These are phyloP conservation scores for Cephalopholis sonnerati DNA, from an alignment of 2,113 vertebrate species.

Conservation along the genomic window DNA sequence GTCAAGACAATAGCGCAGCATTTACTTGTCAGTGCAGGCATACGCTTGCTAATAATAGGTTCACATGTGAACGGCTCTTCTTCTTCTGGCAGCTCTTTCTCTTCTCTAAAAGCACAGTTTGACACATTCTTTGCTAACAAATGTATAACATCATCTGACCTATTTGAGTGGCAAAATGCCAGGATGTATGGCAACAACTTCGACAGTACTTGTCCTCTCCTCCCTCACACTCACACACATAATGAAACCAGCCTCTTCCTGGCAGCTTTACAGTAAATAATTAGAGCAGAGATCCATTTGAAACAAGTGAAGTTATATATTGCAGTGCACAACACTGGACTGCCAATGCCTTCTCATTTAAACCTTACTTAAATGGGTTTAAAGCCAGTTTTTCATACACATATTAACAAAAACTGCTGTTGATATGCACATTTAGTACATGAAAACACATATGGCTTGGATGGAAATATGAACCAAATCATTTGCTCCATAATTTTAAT, in stretches of 20 bases:
- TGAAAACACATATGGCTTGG: background rate
- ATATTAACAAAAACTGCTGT: background rate
- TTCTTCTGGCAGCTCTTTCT: conserved; percentile 29
- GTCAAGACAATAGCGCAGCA: conserved; percentile 30
- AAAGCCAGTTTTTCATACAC: background rate
- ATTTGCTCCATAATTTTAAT: background rate
- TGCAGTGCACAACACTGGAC: background rate
- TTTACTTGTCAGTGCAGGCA: conserved; percentile 19
- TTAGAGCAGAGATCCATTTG: background rate
- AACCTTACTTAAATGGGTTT: background rate
- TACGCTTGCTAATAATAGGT: conserved; percentile 30
- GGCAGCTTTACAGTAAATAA: background rate
- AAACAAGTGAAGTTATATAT: background rate
- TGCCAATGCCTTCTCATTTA: background rate
- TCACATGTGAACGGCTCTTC: conserved; percentile 22
- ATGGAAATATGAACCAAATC: background rate
- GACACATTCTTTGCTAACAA: conserved; percentile 30
- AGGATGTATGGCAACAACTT: conserved; percentile 15
- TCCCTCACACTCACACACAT: conserved; percentile 1
- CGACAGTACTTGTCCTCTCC: background rate
- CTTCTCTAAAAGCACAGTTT: conserved; percentile 25
- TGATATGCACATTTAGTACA: background rate
- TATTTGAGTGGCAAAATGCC: conserved; percentile 31
- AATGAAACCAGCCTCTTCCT: background rate
- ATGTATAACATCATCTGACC: conserved; percentile 18